A percentile compares a stretch with the other conserved stretches of the same genome.
Conservation (phyloP, 2,113 vertebrate species). For the Stercorarius parasiticus region DNA sequence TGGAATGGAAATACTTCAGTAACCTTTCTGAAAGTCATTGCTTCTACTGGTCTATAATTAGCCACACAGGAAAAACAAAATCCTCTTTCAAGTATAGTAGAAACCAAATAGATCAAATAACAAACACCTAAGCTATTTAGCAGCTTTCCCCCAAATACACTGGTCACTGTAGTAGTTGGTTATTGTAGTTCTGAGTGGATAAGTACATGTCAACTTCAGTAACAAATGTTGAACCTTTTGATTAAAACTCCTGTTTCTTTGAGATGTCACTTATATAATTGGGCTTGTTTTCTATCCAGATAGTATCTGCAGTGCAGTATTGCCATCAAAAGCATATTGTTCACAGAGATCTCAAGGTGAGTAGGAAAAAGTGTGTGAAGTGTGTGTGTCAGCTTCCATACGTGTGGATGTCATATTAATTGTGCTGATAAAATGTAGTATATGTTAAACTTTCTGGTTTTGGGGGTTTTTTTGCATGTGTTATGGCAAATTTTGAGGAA, state of each 20-base stretch:
- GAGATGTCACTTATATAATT: slow-evolving; percentile 34
- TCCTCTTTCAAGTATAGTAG: slow-evolving; percentile 14
- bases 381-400: neutral
- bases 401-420: neutral
- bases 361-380: neutral
- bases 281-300: slow-evolving; percentile 76
- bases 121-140: neutral
- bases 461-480: neutral
- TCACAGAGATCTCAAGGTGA: slow-evolving; percentile 98
- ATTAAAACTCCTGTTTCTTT: neutral
- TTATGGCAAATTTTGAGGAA: neutral
- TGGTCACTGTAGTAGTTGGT: neutral
- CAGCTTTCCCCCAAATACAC: neutral
- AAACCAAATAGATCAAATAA: slow-evolving; percentile 42
- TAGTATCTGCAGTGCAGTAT: slow-evolving; percentile 99
- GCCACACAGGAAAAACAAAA: slow-evolving; percentile 51
- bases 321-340: slow-evolving; percentile 99
- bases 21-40: slow-evolving; percentile 64
- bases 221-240: neutral
- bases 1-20: slow-evolving; percentile 49
- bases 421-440: neutral
- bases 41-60: slow-evolving; percentile 54
- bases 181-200: neutral
- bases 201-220: neutral
- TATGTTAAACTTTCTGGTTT: neutral